These are phyloP conservation scores for Acrocephalus arundinaceus DNA, from an alignment of 2,113 vertebrate species.

Conservation along the genomic window DNA sequence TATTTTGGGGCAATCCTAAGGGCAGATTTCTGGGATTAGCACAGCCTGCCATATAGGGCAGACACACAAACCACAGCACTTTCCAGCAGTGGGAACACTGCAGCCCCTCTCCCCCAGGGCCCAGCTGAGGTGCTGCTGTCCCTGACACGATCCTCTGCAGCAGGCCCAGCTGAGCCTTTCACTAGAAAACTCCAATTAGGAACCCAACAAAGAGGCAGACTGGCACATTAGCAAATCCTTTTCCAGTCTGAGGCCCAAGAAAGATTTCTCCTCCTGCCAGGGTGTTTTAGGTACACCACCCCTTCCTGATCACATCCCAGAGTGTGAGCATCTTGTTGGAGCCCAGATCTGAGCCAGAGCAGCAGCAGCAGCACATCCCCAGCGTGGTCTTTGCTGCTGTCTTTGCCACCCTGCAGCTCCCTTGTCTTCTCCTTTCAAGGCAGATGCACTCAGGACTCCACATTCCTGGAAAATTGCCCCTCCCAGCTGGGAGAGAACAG, in stretches of 20 bases:
- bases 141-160: not conserved
- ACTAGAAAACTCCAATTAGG: not conserved
- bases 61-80: not conserved
- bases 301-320: not conserved
- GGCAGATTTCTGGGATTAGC: not conserved
- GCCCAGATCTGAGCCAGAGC: not conserved
- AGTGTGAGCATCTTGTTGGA: too few relatives aligned
- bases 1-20: not conserved
- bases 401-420: not conserved
- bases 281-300: not conserved
- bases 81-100: not conserved
- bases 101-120: not conserved
- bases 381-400: not conserved
- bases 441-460: not conserved
- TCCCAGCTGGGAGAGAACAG: not conserved
- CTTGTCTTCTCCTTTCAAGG: accelerated
- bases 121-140: not conserved
- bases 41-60: not conserved
- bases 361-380: not conserved
- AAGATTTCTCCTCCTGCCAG: not conserved
- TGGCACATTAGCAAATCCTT: not conserved
- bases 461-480: not conserved
- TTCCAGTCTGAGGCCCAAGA: not conserved
- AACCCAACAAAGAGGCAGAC: not conserved
- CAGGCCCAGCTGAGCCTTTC: not conserved